phyloP scores from a whole-genome alignment of 2,113 vertebrate genomes.

The Sphaerodactylus townsendi region DNA sequence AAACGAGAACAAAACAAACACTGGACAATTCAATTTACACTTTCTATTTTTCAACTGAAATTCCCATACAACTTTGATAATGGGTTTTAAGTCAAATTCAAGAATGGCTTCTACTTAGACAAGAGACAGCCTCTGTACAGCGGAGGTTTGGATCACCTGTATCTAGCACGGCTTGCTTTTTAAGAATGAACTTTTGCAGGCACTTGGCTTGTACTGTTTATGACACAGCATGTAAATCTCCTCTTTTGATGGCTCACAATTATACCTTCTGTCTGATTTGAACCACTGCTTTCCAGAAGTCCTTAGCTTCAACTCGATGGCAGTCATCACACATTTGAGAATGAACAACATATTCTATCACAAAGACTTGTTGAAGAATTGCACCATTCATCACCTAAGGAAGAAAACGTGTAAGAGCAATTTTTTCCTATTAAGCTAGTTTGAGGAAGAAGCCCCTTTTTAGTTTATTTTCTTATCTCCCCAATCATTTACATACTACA shows the following conservation, averaged over 20 bases:
- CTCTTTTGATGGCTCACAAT: neutral
- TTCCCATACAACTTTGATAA: no score
- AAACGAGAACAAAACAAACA: neutral
- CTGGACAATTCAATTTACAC: neutral
- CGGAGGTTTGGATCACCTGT: no score
- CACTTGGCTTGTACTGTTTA: neutral
- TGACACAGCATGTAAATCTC: neutral
- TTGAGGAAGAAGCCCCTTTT: neutral
- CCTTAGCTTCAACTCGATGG: conserved; percentile 96
- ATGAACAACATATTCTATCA: conserved; percentile 90
- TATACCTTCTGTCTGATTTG: conserved; percentile 95
- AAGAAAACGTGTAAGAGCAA: conserved; percentile 2
- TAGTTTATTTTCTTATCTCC: neutral
- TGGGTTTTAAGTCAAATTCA: neutral
- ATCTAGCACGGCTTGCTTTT: neutral
- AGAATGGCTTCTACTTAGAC: neutral
- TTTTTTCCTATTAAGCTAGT: neutral
- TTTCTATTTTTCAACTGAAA: neutral
- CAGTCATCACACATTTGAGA: conserved; percentile 97
- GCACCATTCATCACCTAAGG: conserved; percentile 94
- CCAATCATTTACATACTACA: neutral
- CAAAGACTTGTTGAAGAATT: conserved; percentile 95
- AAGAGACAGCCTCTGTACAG: no score
- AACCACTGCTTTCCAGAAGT: conserved; percentile 97
- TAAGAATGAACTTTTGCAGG: neutral